Evolutionary conservation across 2,797 vertebrate genomes (phyloP).

Genomic region (Stomatorhinus walkeri): DNA sequence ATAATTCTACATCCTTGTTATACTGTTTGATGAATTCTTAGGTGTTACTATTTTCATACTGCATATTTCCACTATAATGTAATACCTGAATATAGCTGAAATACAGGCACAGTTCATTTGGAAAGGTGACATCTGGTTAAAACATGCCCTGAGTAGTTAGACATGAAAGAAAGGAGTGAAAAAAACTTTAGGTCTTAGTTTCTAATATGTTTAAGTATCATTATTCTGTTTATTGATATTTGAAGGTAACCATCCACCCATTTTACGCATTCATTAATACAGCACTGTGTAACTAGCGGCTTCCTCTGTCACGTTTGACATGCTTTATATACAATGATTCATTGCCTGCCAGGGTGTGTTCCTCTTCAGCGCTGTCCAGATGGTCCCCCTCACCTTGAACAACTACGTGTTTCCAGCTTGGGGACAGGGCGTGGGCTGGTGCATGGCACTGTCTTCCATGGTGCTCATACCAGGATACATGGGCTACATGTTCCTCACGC

Average conservation of each 20-base stretch:
- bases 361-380: conserved; percentile 92
- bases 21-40: not conserved
- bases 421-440: conserved; percentile 97
- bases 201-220: not conserved
- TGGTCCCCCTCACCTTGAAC: conserved; percentile 94
- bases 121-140: not conserved
- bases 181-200: not conserved
- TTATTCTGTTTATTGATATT: not conserved
- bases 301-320: not conserved
- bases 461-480: conserved; percentile 94
- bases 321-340: not conserved
- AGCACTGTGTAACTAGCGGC: not conserved
- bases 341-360: conserved; percentile 78
- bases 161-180: not conserved
- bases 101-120: not conserved
- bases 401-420: conserved; percentile 92
- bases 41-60: not conserved
- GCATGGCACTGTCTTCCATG: conserved; percentile 98
- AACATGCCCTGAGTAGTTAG: not conserved
- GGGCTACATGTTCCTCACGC: conserved; percentile 92
- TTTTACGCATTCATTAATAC: not conserved
- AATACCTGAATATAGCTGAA: not conserved
- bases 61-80: not conserved
- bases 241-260: not conserved
- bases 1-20: not conserved